Evolutionary conservation across 1,140 invertebrate genomes (phyloP), one percentile per base, ranked within the genome.

Genomic region (Cryptotermes secundus): DNA sequence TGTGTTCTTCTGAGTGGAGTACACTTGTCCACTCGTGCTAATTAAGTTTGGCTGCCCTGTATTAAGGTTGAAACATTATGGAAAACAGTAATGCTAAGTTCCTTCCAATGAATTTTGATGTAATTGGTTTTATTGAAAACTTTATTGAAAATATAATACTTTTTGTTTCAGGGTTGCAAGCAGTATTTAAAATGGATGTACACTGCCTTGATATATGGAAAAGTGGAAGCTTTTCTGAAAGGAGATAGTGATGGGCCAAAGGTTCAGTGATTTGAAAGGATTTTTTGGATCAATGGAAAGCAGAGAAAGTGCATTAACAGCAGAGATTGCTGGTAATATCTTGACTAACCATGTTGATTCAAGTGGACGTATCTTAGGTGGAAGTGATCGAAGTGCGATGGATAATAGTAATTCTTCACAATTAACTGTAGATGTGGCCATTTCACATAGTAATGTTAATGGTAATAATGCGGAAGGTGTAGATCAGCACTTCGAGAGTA

Each of bases 261-360:
- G 86, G 82, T 85, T 87, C 35, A 87, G 87, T 83, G 87, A 88
- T 65, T 85, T 87, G 34, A 87, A 86, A 86, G 85, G 87, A 72
- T 83, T 86, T 72, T 86, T 87, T 85, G 86, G 85, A 83, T 85
- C 79, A 83, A 87, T 88, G 87, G 87, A 87, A 84, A 86, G 86
- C 49, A 85, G 85, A 85, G 85, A 85, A 65, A 83, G 84, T 79
- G n/a, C 42, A 36, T 24, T 49, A 31, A 26, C 34, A 35, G 49
- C 26, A 53, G 22, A 83, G 34, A 85, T 85, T 80, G 82, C 82
- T 84, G 83, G 86, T 42, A 85, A 84, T 19, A 65, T 86, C 26
- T 83, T 84, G 79, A 86, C 83, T 85, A 72, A 53, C 59, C 35
- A 81, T 45, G 82, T 83, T 72, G 82, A 86, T 45, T 80, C 83